Evolutionary conservation across 2,113 vertebrate species (phyloP).

Genomic region (Rhea americana): DNA sequence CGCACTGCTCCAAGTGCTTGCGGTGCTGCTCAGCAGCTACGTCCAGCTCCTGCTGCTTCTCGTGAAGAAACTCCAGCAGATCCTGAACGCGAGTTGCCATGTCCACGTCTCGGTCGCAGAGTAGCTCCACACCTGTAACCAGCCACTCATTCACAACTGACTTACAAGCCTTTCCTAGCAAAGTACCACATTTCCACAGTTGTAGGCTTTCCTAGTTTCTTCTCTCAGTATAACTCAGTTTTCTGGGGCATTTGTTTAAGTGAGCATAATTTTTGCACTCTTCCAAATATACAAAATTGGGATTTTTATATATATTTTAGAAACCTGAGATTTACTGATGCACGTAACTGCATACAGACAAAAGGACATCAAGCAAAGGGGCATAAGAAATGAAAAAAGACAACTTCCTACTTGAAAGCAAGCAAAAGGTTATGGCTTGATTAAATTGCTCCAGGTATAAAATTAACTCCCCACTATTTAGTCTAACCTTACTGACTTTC

Average conservation of each 20-base stretch:
- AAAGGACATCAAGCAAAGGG: background rate
- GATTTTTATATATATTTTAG: background rate
- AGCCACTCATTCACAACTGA: fast-evolving
- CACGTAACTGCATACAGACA: background rate
- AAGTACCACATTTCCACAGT: fast-evolving
- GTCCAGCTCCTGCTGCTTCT: constrained; percentile 97
- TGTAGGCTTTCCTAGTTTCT: background rate
- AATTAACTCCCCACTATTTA: background rate
- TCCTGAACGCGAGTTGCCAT: constrained; percentile 97
- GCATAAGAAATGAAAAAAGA: background rate
- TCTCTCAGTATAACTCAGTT: background rate
- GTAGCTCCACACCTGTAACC: constrained; percentile 89
- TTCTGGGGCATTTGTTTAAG: background rate
- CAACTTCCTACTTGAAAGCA: background rate
- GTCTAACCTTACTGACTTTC: background rate
- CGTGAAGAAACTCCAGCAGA: constrained; percentile 95
- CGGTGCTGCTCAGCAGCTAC: constrained; percentile 92
- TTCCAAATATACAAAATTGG: background rate
- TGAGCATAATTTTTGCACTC: background rate
- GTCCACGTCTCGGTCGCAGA: constrained; percentile 95
- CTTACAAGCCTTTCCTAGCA: fast-evolving
- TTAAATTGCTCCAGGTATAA: background rate
- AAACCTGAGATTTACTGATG: background rate
- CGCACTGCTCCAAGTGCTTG: constrained; percentile 95
- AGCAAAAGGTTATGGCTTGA: background rate